phyloP scores from a whole-genome alignment of 2,797 vertebrate genomes.

The Paedocypris micromegethes region DNA sequence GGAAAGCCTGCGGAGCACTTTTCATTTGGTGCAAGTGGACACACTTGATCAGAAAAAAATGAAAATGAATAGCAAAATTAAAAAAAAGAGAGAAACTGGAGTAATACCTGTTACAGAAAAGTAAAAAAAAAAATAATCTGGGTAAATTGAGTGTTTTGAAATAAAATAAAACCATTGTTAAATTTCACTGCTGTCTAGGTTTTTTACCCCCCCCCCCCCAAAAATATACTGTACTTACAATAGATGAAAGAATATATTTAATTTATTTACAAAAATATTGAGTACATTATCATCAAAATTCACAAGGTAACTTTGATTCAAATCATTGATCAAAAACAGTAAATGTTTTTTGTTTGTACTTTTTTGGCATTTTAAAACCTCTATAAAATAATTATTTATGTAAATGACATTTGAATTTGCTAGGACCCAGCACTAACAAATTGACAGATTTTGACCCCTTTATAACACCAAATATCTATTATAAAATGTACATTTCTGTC shows the following conservation, averaged over 20 bases:
- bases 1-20: conserved; percentile 73
- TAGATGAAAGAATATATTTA: too few relatives aligned
- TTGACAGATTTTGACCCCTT: too few relatives aligned
- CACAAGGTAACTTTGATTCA: conserved; percentile 1
- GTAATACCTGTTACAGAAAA: conserved; percentile 80
- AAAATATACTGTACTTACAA: too few relatives aligned
- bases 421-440: not conserved
- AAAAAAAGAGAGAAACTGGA: conserved; percentile 67
- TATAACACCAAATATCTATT: not conserved
- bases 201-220: not conserved
- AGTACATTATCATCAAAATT: too few relatives aligned
- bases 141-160: conserved; percentile 81
- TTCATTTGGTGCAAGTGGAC: conserved; percentile 72
- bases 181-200: conserved; percentile 44
- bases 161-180: conserved; percentile 77
- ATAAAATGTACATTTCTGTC: not conserved
- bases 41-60: conserved; percentile 56
- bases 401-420: not conserved
- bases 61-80: too few relatives aligned
- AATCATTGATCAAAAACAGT: conserved; percentile 30
- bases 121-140: conserved; percentile 72
- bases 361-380: conserved; percentile 6
- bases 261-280: too few relatives aligned
- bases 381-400: not conserved
- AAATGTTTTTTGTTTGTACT: not conserved